phyloP scores from a whole-genome alignment of 2,888 invertebrate species.

The Exephanes ischioxanthus region DNA sequence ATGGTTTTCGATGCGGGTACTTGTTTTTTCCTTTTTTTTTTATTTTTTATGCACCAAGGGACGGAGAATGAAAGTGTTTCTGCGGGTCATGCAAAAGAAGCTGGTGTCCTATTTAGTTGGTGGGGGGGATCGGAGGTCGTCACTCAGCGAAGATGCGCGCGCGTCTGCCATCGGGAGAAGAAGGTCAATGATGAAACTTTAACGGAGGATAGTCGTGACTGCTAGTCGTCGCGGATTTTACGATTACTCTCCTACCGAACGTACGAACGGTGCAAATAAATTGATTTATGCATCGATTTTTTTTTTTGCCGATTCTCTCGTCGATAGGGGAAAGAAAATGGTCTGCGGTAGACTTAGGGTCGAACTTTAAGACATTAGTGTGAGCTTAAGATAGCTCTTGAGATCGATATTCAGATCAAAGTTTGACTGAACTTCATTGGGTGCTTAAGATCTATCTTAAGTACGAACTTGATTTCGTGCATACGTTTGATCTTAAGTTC shows the following conservation, averaged over 20 bases:
- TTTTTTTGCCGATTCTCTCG: background rate
- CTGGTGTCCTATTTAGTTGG: conserved; percentile 52
- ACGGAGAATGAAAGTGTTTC: conserved; percentile 54
- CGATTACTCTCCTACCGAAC: conserved; percentile 17
- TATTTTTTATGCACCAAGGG: conserved; percentile 2
- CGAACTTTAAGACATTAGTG: no score
- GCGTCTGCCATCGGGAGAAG: conserved; percentile 13
- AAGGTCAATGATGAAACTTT: conserved; percentile 52
- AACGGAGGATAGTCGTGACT: conserved; percentile 20
- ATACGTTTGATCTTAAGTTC: no score
- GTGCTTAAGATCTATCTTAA: no score
- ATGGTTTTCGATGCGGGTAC: conserved; percentile 31
- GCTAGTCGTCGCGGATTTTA: conserved; percentile 24
- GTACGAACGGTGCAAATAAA: conserved; percentile 13
- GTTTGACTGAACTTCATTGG: no score
- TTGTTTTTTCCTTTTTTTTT: background rate
- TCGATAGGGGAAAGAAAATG: background rate
- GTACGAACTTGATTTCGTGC: no score
- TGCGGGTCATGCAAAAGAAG: conserved; percentile 59
- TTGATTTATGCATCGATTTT: conserved; percentile 18
- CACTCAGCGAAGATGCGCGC: conserved; percentile 27
- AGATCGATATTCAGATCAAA: no score
- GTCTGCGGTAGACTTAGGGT: background rate
- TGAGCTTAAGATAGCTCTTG: no score
- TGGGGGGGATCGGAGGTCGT: conserved; percentile 52